Evolutionary conservation across 30 jellyfish, hydroid and myxozoan genomes (phyloP).

Genomic region (Aurelia aurita): DNA sequence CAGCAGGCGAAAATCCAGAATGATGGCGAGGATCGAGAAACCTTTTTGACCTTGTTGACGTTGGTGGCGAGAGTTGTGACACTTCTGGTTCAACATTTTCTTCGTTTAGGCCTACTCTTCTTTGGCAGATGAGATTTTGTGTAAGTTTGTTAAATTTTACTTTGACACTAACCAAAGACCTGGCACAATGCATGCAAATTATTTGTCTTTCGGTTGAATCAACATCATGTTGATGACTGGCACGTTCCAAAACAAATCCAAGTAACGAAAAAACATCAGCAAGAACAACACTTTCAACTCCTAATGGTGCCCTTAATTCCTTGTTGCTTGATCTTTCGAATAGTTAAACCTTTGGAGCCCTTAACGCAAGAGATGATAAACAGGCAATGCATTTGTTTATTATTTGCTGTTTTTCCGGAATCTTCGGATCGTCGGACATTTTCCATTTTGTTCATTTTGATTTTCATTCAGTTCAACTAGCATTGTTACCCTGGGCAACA

Average conservation of each 20-base stretch:
- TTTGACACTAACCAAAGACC: neutral
- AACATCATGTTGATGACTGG: neutral
- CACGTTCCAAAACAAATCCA: neutral
- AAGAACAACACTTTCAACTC: conserved; percentile 1
- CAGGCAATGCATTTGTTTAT: neutral
- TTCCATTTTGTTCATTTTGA: neutral
- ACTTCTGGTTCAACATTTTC: too few relatives aligned
- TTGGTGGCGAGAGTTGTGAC: too few relatives aligned
- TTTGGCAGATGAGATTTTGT: too few relatives aligned
- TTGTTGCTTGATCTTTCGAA: neutral
- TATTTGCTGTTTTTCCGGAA: neutral
- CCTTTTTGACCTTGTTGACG: too few relatives aligned
- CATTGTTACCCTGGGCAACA: neutral
- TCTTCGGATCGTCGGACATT: neutral
- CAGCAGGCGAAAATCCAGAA: too few relatives aligned
- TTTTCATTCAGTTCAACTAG: too few relatives aligned
- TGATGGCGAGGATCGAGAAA: too few relatives aligned
- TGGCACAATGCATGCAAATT: neutral
- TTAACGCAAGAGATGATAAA: neutral
- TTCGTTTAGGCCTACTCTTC: too few relatives aligned
- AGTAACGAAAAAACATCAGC: neutral
- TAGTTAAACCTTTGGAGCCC: neutral
- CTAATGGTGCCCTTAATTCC: conserved; percentile 1
- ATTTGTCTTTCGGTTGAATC: neutral
- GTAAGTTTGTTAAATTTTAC: neutral